These are phyloP conservation scores for Sebastes oblongus DNA, from an alignment of 2,797 vertebrate species.

Conservation along the genomic window DNA sequence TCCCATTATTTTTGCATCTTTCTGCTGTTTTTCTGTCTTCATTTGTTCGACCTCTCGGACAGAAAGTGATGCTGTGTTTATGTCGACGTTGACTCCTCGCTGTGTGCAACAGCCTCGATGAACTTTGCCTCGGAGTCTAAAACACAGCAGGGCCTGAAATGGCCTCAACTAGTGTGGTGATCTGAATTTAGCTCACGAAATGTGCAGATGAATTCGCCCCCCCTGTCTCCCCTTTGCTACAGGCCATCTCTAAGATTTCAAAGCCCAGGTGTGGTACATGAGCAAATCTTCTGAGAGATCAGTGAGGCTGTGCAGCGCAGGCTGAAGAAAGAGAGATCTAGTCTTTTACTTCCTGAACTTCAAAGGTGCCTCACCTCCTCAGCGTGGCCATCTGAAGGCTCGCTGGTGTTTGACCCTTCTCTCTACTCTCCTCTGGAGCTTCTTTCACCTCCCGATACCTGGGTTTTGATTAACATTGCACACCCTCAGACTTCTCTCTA, in stretches of 20 bases:
- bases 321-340: conserved; percentile 62
- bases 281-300: conserved; percentile 79
- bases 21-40: not conserved
- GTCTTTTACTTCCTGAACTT: conserved; percentile 83
- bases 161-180: conserved; percentile 15
- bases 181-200: conserved; percentile 71
- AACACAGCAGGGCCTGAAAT: conserved; percentile 18
- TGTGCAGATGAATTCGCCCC: conserved; percentile 60
- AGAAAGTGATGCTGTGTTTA: not conserved
- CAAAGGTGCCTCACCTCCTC: conserved; percentile 80
- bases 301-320: conserved; percentile 60
- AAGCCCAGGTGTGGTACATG: conserved; percentile 74
- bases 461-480: conserved; percentile 74
- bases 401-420: conserved; percentile 63
- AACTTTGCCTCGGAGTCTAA: conserved; percentile 18
- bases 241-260: conserved; percentile 77
- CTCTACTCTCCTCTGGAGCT: conserved; percentile 30
- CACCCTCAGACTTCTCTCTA: conserved; percentile 29
- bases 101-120: not conserved
- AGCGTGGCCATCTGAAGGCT: conserved; percentile 77
- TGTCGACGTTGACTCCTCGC: not conserved
- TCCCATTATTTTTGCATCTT: not conserved
- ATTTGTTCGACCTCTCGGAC: not conserved
- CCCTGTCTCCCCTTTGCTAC: conserved; percentile 21
- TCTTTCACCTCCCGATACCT: conserved; percentile 37